Percentiles rank a stretch among this genome's conserved stretches.
These are phyloP conservation scores for Polypedilum pembai DNA, from an alignment of 1,140 invertebrate species.

Conservation along the genomic window DNA sequence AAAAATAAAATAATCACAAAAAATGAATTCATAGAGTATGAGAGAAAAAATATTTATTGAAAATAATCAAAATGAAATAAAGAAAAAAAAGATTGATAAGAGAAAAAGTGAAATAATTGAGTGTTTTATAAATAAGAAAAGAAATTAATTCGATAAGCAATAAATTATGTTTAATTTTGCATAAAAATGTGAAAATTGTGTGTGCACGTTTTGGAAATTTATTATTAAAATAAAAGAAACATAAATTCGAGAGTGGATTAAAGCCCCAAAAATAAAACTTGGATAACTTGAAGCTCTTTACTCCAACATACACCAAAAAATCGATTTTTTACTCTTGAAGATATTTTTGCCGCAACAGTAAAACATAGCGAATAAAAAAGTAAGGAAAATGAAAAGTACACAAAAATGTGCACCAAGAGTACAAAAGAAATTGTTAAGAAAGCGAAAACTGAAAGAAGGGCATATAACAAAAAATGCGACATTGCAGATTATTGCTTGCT, in stretches of 20 bases:
- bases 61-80: too few relatives aligned
- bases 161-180: too few relatives aligned
- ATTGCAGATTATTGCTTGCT: neutral
- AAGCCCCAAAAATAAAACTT: neutral
- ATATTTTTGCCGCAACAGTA: neutral
- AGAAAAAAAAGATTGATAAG: neutral
- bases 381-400: neutral
- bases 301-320: neutral
- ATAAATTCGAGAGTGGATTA: neutral
- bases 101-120: neutral
- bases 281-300: neutral
- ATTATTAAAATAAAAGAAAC: too few relatives aligned
- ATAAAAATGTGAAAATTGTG: too few relatives aligned
- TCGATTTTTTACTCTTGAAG: neutral
- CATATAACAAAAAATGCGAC: neutral
- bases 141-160: too few relatives aligned
- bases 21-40: neutral
- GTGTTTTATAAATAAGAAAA: neutral
- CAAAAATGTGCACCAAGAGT: too few relatives aligned
- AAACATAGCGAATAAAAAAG: neutral
- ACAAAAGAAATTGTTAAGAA: neutral
- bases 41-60: too few relatives aligned
- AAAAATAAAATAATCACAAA: neutral
- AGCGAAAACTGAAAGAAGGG: slow-evolving; percentile 11
- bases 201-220: too few relatives aligned